Percentiles rank a stretch among this genome's conserved stretches.
phyloP scores from a whole-genome alignment of 2,797 vertebrate genomes.

The Dendrocincla fuliginosa region DNA sequence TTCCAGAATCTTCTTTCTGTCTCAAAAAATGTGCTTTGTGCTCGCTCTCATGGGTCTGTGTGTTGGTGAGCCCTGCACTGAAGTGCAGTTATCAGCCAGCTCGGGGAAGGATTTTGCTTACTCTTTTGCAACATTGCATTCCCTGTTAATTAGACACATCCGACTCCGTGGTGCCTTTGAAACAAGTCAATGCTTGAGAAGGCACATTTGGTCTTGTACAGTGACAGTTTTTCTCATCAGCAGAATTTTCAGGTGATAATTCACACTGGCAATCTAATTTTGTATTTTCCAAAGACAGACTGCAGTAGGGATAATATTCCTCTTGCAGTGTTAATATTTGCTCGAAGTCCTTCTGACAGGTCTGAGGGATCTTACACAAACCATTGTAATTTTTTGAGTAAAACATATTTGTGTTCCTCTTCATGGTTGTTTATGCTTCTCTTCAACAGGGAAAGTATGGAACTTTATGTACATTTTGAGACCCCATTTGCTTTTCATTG shows the following conservation, averaged over 20 bases:
- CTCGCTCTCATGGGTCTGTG: neutral
- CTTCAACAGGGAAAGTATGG: neutral
- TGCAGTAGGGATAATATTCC: neutral
- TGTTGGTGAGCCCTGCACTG: neutral
- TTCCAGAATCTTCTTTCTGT: neutral
- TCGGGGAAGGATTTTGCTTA: constrained; percentile 62
- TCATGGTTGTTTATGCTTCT: neutral
- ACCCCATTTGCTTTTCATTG: neutral
- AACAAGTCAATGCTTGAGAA: constrained; percentile 59
- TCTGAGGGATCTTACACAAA: neutral
- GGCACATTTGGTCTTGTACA: constrained; percentile 49
- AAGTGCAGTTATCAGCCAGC: constrained; percentile 31
- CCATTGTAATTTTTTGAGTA: neutral
- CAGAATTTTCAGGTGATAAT: constrained; percentile 50
- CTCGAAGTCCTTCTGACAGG: neutral
- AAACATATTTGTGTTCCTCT: neutral
- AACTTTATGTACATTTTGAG: neutral
- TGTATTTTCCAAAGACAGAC: neutral
- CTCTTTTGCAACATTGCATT: constrained; percentile 67
- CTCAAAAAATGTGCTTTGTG: neutral
- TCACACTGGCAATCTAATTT: constrained; percentile 5
- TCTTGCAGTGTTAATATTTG: neutral
- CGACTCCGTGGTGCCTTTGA: constrained; percentile 66
- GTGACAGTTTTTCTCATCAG: constrained; percentile 39
- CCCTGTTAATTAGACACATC: constrained; percentile 66